Conservation (phyloP, 2,113 vertebrate genomes). For the Cyprinodon tularosa region DNA sequence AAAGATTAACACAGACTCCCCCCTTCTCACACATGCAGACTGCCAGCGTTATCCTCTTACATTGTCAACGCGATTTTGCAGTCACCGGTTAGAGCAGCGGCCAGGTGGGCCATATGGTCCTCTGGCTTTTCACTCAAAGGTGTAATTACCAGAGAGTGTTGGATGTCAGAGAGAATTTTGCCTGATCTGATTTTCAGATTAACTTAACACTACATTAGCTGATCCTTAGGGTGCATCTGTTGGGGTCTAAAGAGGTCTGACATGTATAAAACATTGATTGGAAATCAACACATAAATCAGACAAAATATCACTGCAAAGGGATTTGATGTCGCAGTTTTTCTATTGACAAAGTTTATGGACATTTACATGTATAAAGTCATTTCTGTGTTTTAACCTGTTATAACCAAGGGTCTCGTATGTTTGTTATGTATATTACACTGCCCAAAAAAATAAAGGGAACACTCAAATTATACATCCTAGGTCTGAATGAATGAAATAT, state of each 20-base stretch:
- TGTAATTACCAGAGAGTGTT: slow-evolving; percentile 40
- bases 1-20: slow-evolving; percentile 27
- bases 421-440: neutral
- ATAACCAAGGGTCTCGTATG: too few relatives aligned
- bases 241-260: neutral
- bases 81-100: neutral
- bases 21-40: slow-evolving; percentile 7
- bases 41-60: slow-evolving; percentile 63
- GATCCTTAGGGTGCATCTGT: slow-evolving; percentile 33
- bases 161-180: slow-evolving; percentile 30
- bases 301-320: neutral
- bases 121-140: slow-evolving; percentile 49
- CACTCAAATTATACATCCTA: too few relatives aligned
- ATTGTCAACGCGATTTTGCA: slow-evolving; percentile 5
- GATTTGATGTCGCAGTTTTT: neutral
- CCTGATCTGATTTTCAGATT: slow-evolving; percentile 71
- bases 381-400: neutral
- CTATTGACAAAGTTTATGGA: neutral
- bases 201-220: slow-evolving; percentile 29
- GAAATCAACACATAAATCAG: too few relatives aligned
- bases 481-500: too few relatives aligned
- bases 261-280: neutral
- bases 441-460: too few relatives aligned
- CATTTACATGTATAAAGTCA: neutral
- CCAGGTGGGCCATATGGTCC: slow-evolving; percentile 65